phyloP scores from a whole-genome alignment of 1,140 invertebrate genomes.

The Elysia chlorotica region DNA sequence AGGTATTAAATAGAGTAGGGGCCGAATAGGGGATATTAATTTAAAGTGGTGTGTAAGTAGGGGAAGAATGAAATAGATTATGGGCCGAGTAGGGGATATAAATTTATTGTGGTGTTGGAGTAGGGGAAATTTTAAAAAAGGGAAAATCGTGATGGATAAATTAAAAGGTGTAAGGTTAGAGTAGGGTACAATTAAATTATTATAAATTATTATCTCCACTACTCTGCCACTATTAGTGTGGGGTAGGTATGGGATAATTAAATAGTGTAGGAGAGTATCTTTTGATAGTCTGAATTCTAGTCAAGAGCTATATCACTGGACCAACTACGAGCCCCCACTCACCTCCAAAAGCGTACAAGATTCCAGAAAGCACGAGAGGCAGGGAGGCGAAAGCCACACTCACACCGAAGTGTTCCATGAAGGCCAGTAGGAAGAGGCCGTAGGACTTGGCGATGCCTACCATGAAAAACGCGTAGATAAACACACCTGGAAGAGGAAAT shows the following conservation, averaged over 20 bases:
- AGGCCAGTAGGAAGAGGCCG: slow-evolving; percentile 36
- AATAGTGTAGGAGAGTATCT: background rate
- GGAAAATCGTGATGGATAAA: background rate
- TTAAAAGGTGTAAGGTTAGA: background rate
- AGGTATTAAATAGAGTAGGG: background rate
- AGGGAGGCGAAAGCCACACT: slow-evolving; percentile 33
- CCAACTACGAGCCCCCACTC: background rate
- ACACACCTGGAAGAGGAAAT: slow-evolving; percentile 31
- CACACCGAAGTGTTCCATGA: slow-evolving; percentile 33
- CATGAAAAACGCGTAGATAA: slow-evolving; percentile 41
- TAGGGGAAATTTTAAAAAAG: no score
- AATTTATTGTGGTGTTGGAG: no score
- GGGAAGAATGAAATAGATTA: no score
- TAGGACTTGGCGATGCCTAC: slow-evolving; percentile 42
- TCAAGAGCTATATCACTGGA: background rate
- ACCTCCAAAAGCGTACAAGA: slow-evolving; percentile 41
- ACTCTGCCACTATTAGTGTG: no score
- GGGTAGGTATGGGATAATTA: background rate
- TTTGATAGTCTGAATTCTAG: background rate
- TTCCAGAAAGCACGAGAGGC: slow-evolving; percentile 31
- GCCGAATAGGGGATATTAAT: no score
- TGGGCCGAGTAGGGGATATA: no score
- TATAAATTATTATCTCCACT: no score
- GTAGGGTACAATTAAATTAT: background rate
- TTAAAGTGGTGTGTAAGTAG: no score